Conservation (phyloP, 2,797 vertebrate genomes). For the Tiaroga cobitis region DNA sequence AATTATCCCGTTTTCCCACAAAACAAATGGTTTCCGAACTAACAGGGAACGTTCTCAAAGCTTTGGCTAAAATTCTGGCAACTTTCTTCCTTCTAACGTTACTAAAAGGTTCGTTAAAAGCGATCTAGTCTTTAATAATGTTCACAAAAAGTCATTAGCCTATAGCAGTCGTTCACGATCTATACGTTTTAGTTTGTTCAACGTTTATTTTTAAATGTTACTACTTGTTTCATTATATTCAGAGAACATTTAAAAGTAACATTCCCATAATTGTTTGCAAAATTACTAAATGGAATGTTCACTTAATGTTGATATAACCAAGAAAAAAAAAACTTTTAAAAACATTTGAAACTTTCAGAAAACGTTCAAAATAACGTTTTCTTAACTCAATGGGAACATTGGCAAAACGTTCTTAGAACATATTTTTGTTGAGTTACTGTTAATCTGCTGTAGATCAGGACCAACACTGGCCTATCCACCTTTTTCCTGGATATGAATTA, state of each 20-base stretch:
- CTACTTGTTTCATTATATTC: background rate
- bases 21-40: background rate
- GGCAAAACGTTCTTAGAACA: background rate
- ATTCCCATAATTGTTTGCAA: too few relatives aligned
- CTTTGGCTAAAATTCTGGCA: background rate
- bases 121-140: background rate
- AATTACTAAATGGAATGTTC: background rate
- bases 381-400: background rate
- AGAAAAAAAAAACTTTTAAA: background rate
- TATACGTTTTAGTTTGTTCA: background rate
- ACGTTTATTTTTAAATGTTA: background rate
- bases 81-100: background rate
- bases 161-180: background rate
- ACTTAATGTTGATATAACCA: background rate
- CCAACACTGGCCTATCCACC: background rate
- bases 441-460: background rate
- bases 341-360: background rate
- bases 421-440: background rate
- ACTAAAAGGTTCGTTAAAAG: background rate
- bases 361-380: background rate
- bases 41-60: background rate
- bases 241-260: too few relatives aligned
- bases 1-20: background rate
- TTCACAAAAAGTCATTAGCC: background rate
- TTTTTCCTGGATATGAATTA: background rate